phyloP scores from a whole-genome alignment of 2,797 vertebrate genomes.

The Macropus fuliginosus region DNA sequence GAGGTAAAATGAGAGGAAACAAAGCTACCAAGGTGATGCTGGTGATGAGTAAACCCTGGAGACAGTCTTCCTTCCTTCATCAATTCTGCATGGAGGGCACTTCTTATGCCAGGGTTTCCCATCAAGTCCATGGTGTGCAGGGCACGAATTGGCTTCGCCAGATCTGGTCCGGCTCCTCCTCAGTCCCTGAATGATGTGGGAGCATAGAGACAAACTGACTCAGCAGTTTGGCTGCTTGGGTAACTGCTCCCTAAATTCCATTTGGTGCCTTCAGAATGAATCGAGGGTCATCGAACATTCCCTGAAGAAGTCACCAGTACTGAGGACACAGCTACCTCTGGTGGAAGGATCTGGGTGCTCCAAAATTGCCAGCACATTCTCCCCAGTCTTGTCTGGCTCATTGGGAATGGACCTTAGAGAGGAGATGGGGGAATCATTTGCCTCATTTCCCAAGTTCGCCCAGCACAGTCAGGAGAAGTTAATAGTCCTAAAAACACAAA shows the following conservation, averaged over 20 bases:
- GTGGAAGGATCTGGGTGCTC: constrained; percentile 51
- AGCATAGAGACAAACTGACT: neutral
- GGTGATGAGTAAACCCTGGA: neutral
- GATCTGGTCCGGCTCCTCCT: neutral
- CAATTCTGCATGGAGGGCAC: neutral
- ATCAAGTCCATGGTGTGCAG: neutral
- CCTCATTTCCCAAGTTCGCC: neutral
- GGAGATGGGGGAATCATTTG: neutral
- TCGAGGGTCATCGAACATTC: neutral
- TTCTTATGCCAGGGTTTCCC: neutral
- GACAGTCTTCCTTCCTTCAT: neutral
- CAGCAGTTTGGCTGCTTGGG: neutral
- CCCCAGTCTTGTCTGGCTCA: neutral
- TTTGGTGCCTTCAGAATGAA: neutral
- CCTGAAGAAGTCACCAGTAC: neutral
- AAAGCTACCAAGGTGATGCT: neutral
- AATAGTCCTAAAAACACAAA: neutral
- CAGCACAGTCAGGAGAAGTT: neutral
- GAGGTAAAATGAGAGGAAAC: neutral
- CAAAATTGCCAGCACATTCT: neutral
- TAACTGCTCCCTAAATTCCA: neutral
- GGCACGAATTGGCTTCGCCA: neutral
- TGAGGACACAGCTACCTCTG: constrained; percentile 59
- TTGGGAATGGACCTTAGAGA: neutral
- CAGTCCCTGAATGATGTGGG: neutral